Evolutionary conservation across 2,888 invertebrate species (phyloP).

Genomic region (Eupithecia centaureata): DNA sequence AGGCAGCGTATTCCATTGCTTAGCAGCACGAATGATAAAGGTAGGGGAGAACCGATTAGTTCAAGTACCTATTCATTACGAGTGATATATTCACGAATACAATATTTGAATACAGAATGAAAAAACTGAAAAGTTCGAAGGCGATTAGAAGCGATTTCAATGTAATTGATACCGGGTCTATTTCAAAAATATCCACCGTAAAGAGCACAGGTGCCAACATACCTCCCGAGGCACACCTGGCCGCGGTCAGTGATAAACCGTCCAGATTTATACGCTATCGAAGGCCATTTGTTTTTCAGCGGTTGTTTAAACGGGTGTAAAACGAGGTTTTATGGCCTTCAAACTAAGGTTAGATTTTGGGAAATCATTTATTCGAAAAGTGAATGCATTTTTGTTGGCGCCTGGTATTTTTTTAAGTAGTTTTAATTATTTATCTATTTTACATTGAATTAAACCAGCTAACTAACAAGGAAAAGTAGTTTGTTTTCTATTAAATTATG

Average conservation of each 20-base stretch:
- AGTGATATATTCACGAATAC: too few species aligned
- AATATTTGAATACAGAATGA: background rate
- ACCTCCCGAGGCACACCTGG: conserved; percentile 56
- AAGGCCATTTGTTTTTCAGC: conserved; percentile 67
- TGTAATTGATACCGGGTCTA: background rate
- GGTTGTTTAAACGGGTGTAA: conserved; percentile 63
- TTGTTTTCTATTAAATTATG: too few species aligned
- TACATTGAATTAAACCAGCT: too few species aligned
- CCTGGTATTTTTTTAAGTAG: too few species aligned
- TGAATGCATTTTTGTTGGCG: too few species aligned
- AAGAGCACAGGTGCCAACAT: conserved; percentile 54
- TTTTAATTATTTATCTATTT: too few species aligned
- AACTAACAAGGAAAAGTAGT: too few species aligned
- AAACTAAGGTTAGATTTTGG: background rate
- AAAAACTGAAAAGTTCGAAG: background rate
- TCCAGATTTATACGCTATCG: conserved; percentile 69
- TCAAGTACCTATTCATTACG: too few species aligned
- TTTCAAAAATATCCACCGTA: background rate
- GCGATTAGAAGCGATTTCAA: background rate
- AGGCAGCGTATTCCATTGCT: too few species aligned
- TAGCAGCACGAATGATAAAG: too few species aligned
- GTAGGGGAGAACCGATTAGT: too few species aligned
- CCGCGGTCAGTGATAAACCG: conserved; percentile 72
- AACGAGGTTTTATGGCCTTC: conserved; percentile 48
- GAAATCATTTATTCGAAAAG: background rate